Conservation (phyloP, 2,888 invertebrate genomes). For the Carpatolechia fugitivella region DNA sequence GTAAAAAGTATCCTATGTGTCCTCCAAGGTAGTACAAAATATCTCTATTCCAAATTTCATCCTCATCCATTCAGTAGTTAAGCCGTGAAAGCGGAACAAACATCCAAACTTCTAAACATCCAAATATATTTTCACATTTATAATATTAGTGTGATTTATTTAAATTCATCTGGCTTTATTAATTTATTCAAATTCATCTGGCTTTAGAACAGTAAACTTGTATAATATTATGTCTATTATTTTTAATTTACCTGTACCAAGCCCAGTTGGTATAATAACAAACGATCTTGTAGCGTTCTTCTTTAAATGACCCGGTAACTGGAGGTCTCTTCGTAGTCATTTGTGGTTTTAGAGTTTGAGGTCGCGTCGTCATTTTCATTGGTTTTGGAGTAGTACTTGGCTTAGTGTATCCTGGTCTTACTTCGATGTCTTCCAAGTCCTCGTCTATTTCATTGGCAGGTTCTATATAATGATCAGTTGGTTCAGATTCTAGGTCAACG, state of each 20-base stretch:
- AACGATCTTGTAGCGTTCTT: constrained; percentile 85
- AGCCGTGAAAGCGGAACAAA: too few relatives aligned
- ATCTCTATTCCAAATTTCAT: too few relatives aligned
- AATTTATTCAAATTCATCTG: too few relatives aligned
- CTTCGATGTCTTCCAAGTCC: constrained; percentile 66
- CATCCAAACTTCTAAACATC: too few relatives aligned
- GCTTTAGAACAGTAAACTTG: too few relatives aligned
- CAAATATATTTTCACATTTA: too few relatives aligned
- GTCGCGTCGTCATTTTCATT: constrained; percentile 28
- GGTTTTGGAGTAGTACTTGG: constrained; percentile 32
- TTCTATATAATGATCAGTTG: constrained; percentile 40
- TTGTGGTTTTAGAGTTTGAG: constrained; percentile 10
- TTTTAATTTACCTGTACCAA: constrained; percentile 83
- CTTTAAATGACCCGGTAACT: constrained; percentile 30
- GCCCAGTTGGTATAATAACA: constrained; percentile 98
- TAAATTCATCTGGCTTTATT: too few relatives aligned
- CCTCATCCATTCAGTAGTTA: too few relatives aligned
- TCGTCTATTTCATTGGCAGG: constrained; percentile 54
- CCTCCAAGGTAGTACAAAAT: not conserved
- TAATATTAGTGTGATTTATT: too few relatives aligned
- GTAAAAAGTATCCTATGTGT: too few relatives aligned
- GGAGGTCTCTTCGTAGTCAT: constrained; percentile 26
- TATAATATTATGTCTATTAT: too few relatives aligned
- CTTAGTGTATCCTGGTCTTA: constrained; percentile 44
- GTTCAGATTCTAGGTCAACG: constrained; percentile 37